phyloP scores from a whole-genome alignment of 1,140 invertebrate genomes.

The Drosophila arizonae region DNA sequence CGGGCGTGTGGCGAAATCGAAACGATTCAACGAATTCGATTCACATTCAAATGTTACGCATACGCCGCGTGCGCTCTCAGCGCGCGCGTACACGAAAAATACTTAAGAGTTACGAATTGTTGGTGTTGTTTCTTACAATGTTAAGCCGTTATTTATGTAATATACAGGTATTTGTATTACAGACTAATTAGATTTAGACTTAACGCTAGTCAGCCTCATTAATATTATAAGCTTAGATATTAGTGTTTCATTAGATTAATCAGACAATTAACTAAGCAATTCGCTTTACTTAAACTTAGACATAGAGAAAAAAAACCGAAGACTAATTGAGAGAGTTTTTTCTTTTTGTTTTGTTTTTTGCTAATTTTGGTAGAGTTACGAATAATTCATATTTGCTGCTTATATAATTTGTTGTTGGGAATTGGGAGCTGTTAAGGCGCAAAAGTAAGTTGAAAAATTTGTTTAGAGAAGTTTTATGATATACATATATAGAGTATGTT shows the following conservation, averaged over 20 bases:
- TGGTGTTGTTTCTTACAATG: constrained; percentile 59
- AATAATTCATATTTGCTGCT: constrained; percentile 52
- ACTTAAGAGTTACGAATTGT: constrained; percentile 73
- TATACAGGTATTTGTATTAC: constrained; percentile 29
- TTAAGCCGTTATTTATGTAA: constrained; percentile 45
- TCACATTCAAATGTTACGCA: constrained; percentile 25
- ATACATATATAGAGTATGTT: constrained; percentile 24
- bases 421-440: constrained; percentile 45
- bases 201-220: constrained; percentile 77
- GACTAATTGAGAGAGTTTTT: constrained; percentile 63
- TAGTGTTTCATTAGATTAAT: constrained; percentile 28
- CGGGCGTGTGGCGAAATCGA: not conserved
- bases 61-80: constrained; percentile 32
- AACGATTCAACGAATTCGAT: not conserved
- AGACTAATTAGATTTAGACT: constrained; percentile 44
- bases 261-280: constrained; percentile 36
- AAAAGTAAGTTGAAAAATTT: constrained; percentile 52
- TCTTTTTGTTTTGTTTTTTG: constrained; percentile 9
- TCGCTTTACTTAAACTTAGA: constrained; percentile 22
- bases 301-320: constrained; percentile 44
- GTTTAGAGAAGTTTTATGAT: constrained; percentile 30
- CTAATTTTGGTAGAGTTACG: constrained; percentile 71
- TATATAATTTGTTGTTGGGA: constrained; percentile 9
- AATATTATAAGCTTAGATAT: constrained; percentile 74
- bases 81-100: constrained; percentile 48